These are phyloP conservation scores for Hemibagrus wyckioides DNA, from an alignment of 2,113 vertebrate species.

Conservation along the genomic window DNA sequence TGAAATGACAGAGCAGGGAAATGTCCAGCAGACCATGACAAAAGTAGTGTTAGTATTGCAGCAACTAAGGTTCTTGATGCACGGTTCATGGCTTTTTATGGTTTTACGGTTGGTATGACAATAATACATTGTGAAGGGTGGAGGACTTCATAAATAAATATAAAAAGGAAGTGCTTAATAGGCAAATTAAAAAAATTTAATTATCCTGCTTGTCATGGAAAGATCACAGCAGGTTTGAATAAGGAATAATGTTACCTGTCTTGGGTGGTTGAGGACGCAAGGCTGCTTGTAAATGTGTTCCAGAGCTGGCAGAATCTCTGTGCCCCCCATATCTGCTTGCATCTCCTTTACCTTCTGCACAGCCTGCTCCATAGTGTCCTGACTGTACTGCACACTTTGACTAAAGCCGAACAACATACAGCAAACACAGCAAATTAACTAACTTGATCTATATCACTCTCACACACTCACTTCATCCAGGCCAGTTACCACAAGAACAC, in stretches of 20 bases:
- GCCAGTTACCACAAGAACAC: background rate
- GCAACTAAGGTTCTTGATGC: no score
- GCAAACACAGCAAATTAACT: background rate
- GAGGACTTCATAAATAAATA: no score
- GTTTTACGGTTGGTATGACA: background rate
- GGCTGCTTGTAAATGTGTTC: slow-evolving; percentile 72
- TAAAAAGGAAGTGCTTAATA: no score
- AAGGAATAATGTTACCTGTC: slow-evolving; percentile 70
- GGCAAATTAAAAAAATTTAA: background rate
- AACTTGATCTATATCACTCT: background rate
- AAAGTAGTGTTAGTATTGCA: background rate
- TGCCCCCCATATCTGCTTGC: slow-evolving; percentile 74
- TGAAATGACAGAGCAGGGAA: background rate
- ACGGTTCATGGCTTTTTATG: background rate
- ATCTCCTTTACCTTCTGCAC: slow-evolving; percentile 68
- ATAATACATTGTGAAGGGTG: no score
- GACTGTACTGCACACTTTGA: slow-evolving; percentile 77
- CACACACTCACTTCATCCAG: background rate
- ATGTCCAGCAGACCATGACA: no score
- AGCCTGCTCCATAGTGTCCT: slow-evolving; percentile 76
- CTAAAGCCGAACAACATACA: slow-evolving; percentile 60
- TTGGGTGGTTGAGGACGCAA: slow-evolving; percentile 66
- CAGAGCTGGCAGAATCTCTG: slow-evolving; percentile 77
- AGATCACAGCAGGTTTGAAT: background rate
- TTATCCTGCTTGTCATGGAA: background rate